Conservation (phyloP, 2,888 invertebrate genomes). For the Agriopis leucophaearia region DNA sequence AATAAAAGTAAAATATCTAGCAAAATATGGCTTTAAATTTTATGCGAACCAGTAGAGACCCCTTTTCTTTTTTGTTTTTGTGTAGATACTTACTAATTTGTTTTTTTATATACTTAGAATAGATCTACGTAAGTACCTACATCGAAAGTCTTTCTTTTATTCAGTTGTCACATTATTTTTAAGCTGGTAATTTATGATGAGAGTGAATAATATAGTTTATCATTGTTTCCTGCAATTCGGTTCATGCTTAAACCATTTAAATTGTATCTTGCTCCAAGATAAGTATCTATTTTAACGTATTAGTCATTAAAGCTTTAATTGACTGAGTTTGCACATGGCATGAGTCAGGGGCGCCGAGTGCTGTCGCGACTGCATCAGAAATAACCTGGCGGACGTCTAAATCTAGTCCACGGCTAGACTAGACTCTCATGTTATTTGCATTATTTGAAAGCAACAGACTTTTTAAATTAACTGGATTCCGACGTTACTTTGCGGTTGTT, state of each 20-base stretch:
- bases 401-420: slow-evolving; percentile 9
- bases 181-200: too few species aligned
- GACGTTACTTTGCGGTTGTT: not conserved
- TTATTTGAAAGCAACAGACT: not conserved
- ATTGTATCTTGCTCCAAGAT: not conserved
- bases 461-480: not conserved
- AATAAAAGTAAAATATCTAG: too few species aligned
- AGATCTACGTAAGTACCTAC: too few species aligned
- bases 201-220: too few species aligned
- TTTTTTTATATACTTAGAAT: too few species aligned
- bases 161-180: too few species aligned
- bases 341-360: slow-evolving; percentile 72
- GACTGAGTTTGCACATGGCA: slow-evolving; percentile 55
- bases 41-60: too few species aligned
- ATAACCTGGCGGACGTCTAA: slow-evolving; percentile 53
- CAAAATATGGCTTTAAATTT: too few species aligned
- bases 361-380: slow-evolving; percentile 61
- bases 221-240: not conserved
- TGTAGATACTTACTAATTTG: too few species aligned
- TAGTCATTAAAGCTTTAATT: slow-evolving; percentile 72
- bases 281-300: slow-evolving; percentile 45
- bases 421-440: not conserved
- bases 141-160: too few species aligned
- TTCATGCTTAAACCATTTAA: not conserved
- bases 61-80: too few species aligned